Conservation (phyloP, 2,797 vertebrate species). For the Xiphophorus birchmanni region DNA sequence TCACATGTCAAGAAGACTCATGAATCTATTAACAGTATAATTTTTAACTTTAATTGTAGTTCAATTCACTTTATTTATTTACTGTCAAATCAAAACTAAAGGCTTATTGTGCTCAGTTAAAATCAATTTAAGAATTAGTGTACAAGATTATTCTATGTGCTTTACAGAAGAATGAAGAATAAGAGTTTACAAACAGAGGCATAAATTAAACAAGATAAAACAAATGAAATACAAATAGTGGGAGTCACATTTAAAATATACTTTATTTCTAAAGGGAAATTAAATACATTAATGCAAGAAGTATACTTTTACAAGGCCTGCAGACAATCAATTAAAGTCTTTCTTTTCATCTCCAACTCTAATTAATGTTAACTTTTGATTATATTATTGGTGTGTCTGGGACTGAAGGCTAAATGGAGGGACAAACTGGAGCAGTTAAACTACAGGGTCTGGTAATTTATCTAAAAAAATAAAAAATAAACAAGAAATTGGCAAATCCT, state of each 20-base stretch:
- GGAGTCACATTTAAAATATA: not conserved
- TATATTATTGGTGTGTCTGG: not conserved
- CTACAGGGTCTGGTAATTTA: not conserved
- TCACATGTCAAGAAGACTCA: not conserved
- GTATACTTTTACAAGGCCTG: not conserved
- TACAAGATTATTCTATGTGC: too few relatives aligned
- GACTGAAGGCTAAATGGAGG: not conserved
- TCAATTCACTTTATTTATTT: not conserved
- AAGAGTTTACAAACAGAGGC: too few relatives aligned
- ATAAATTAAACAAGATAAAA: not conserved
- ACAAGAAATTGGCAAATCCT: not conserved
- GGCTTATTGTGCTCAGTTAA: not conserved
- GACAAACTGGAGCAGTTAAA: not conserved
- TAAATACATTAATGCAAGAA: not conserved
- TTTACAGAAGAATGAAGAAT: too few relatives aligned
- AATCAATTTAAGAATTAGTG: not conserved
- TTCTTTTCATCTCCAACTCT: not conserved
- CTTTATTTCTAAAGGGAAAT: not conserved
- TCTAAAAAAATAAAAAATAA: not conserved
- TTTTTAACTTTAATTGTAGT: not conserved
- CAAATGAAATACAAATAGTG: not conserved
- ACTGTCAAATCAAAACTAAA: not conserved
- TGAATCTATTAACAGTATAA: not conserved
- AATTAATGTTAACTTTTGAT: not conserved
- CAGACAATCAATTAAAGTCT: not conserved